Percentiles rank a stretch among this genome's conserved stretches.
phyloP scores from a whole-genome alignment of 2,113 vertebrate genomes.

The Dascyllus trimaculatus region DNA sequence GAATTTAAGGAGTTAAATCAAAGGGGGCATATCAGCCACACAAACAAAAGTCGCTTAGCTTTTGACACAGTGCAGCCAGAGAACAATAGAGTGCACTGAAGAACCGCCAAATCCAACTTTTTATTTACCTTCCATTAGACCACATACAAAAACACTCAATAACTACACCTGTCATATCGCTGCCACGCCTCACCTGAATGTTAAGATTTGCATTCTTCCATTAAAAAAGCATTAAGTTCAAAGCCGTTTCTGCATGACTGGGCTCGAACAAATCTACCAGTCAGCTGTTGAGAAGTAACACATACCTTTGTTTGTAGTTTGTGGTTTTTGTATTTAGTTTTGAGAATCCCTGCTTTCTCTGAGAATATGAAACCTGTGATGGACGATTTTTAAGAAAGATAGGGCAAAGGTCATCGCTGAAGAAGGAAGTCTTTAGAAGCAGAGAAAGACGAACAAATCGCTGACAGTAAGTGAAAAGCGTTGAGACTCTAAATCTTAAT shows the following conservation, averaged over 20 bases:
- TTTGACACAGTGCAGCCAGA: no score
- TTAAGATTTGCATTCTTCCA: background rate
- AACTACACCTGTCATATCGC: no score
- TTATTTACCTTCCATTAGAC: no score
- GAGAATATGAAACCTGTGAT: slow-evolving; percentile 8
- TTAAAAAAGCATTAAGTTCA: background rate
- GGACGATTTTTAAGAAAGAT: background rate
- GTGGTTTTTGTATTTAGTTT: background rate
- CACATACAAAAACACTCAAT: no score
- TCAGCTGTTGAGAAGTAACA: background rate
- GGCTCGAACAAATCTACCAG: background rate
- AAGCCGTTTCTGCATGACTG: background rate
- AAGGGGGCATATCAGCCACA: no score
- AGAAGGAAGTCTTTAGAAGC: background rate
- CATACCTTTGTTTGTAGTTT: background rate
- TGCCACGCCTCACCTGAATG: background rate
- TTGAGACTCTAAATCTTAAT: background rate
- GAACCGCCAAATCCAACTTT: no score
- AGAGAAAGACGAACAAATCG: background rate
- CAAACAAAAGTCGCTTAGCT: background rate
- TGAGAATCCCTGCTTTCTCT: background rate
- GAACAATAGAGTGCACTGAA: background rate
- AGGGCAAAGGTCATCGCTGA: background rate
- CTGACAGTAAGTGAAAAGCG: background rate
- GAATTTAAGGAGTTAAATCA: no score